Conservation (phyloP, 2,888 invertebrate species). For the Agrochola litura region DNA sequence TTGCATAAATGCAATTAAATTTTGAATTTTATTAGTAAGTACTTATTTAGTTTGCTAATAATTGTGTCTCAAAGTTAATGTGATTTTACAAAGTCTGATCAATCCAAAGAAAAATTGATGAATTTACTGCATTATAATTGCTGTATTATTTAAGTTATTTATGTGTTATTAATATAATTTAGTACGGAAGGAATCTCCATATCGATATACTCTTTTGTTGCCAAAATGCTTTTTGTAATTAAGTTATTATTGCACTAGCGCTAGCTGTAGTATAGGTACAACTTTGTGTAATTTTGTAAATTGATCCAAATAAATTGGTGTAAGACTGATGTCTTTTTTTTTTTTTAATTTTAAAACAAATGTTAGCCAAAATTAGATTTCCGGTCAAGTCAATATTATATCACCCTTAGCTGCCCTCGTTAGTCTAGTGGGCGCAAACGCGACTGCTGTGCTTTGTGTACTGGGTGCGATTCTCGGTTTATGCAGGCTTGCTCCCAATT, state of each 20-base stretch:
- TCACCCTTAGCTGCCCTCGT: background rate
- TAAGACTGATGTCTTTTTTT: constrained; percentile 74
- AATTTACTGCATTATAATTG: constrained; percentile 50
- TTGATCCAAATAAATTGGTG: constrained; percentile 82
- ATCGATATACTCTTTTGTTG: constrained; percentile 71
- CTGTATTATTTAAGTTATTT: constrained; percentile 68
- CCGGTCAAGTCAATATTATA: background rate
- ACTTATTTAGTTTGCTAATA: constrained; percentile 55
- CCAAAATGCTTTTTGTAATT: constrained; percentile 75
- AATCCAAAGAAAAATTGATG: constrained; percentile 73
- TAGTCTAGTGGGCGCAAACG: background rate
- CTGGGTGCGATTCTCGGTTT: background rate
- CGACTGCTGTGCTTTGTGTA: background rate
- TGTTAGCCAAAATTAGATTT: background rate
- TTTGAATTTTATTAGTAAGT: constrained; percentile 50
- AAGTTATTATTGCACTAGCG: constrained; percentile 75
- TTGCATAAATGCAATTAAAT: constrained; percentile 23
- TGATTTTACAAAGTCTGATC: constrained; percentile 82
- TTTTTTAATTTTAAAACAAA: constrained; percentile 20
- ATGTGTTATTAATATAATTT: constrained; percentile 61
- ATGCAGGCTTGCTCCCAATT: background rate
- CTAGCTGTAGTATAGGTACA: constrained; percentile 68
- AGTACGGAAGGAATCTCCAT: constrained; percentile 52
- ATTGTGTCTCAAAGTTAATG: constrained; percentile 64
- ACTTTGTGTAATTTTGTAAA: constrained; percentile 83